Percentiles rank a stretch among this genome's conserved stretches.
These are phyloP conservation scores for Drosophila quadrilineata DNA, from an alignment of 1,140 invertebrate species.

Conservation along the genomic window DNA sequence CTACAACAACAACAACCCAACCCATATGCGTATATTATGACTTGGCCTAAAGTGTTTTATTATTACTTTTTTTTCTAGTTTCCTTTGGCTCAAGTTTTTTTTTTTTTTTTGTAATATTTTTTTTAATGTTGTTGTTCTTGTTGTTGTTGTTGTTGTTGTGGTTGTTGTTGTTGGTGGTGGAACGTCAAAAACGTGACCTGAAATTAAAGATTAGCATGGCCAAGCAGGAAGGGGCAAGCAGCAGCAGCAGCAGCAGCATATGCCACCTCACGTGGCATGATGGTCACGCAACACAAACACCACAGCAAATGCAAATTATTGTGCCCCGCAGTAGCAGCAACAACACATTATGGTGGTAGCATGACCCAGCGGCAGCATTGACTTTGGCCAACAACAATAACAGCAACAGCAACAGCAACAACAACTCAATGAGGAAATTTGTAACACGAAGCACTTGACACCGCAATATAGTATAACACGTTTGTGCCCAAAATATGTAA, in stretches of 20 bases:
- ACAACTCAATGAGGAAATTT: no score
- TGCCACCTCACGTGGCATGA: slow-evolving; percentile 26
- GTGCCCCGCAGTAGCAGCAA: slow-evolving; percentile 20
- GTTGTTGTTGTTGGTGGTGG: no score
- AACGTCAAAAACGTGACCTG: slow-evolving; percentile 30
- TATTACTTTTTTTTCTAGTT: not conserved
- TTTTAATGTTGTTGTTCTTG: no score
- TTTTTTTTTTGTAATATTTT: not conserved
- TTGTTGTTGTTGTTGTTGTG: no score
- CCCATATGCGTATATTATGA: not conserved
- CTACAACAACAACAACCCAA: not conserved
- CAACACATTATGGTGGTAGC: slow-evolving; percentile 27
- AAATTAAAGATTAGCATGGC: slow-evolving; percentile 1
- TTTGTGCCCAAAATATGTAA: no score
- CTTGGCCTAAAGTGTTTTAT: not conserved
- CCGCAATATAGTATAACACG: no score
- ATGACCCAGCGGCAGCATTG: slow-evolving; percentile 38
- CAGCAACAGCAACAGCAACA: no score
- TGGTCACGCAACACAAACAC: slow-evolving; percentile 33
- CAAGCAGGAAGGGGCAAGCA: not conserved
- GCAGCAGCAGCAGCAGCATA: slow-evolving; percentile 5
- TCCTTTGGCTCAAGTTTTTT: no score
- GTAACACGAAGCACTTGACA: no score
- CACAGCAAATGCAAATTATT: slow-evolving; percentile 40
- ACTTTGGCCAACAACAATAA: slow-evolving; percentile 47